Conservation (phyloP, 2,797 vertebrate genomes). For the Corythornis leucogaster region DNA sequence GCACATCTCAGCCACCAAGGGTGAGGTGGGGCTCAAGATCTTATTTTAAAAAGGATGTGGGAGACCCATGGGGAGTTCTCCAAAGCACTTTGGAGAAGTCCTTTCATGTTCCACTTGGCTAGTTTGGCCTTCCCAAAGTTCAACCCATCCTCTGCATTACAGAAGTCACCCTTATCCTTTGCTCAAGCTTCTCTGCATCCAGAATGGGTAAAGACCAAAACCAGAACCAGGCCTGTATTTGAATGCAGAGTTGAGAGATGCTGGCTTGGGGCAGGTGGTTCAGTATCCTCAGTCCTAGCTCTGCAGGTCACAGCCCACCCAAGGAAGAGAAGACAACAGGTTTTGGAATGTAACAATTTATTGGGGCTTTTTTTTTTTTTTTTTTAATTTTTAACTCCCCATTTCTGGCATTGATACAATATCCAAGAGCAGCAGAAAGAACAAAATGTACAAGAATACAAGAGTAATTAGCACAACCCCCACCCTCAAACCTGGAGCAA, state of each 20-base stretch:
- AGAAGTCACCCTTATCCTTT: background rate
- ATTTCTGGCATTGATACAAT: conserved; percentile 84
- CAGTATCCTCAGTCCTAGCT: rapidly evolving
- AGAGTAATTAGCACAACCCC: conserved; percentile 78
- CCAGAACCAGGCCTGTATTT: rapidly evolving
- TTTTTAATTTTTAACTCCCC: conserved; percentile 67
- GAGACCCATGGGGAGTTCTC: background rate
- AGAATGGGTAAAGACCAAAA: background rate
- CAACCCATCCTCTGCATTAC: background rate
- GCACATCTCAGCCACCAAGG: background rate
- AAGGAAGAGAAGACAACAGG: background rate
- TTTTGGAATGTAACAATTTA: conserved; percentile 85
- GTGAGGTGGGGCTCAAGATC: rapidly evolving
- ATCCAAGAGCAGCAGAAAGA: conserved; percentile 84
- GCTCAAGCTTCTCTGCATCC: background rate
- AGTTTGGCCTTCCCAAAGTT: background rate
- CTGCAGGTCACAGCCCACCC: background rate
- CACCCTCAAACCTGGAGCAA: conserved; percentile 73
- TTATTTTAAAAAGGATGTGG: background rate
- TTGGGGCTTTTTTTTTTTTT: conserved; percentile 66
- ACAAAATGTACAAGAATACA: conserved; percentile 81
- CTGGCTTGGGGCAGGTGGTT: background rate
- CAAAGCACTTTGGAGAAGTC: background rate
- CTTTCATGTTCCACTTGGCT: rapidly evolving
- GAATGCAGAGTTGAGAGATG: background rate